Evolutionary conservation across 2,888 invertebrate species (phyloP).

Genomic region (Adineta ricciae): DNA sequence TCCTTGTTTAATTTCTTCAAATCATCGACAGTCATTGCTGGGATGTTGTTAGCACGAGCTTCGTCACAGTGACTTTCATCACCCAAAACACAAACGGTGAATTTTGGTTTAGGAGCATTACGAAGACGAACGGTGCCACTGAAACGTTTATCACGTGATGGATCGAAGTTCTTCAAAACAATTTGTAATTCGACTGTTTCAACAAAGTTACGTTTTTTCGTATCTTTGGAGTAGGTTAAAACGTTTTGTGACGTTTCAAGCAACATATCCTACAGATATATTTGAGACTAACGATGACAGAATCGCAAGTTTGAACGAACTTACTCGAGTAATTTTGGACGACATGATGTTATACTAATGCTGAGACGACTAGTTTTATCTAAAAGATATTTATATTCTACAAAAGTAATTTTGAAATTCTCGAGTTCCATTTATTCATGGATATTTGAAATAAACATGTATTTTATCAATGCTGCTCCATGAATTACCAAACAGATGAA

Average conservation of each 20-base stretch:
- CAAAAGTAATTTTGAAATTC: neutral
- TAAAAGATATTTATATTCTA: neutral
- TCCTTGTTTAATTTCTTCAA: constrained; percentile 98
- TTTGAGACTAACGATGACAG: too few species aligned
- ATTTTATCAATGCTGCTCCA: neutral
- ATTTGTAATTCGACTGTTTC: constrained; percentile 98
- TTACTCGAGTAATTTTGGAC: neutral
- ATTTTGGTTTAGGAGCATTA: constrained; percentile 92
- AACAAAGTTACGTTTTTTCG: constrained; percentile 73
- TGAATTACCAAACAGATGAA: neutral
- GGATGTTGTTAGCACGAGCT: constrained; percentile 76
- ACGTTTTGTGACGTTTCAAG: neutral
- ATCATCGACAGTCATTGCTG: constrained; percentile 95
- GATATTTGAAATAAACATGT: neutral
- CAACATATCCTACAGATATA: neutral
- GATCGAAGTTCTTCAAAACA: constrained; percentile 99
- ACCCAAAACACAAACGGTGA: constrained; percentile 95
- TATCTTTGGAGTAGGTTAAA: neutral
- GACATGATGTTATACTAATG: neutral
- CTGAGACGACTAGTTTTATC: neutral
- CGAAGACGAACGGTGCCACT: constrained; percentile 98
- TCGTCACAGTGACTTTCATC: constrained; percentile 99
- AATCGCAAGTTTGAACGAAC: neutral
- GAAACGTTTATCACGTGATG: constrained; percentile 99
- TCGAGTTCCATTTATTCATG: too few species aligned